Base-by-base conservation (phyloP, 2,113 vertebrate species). In the Trematocara variabile region DNA sequence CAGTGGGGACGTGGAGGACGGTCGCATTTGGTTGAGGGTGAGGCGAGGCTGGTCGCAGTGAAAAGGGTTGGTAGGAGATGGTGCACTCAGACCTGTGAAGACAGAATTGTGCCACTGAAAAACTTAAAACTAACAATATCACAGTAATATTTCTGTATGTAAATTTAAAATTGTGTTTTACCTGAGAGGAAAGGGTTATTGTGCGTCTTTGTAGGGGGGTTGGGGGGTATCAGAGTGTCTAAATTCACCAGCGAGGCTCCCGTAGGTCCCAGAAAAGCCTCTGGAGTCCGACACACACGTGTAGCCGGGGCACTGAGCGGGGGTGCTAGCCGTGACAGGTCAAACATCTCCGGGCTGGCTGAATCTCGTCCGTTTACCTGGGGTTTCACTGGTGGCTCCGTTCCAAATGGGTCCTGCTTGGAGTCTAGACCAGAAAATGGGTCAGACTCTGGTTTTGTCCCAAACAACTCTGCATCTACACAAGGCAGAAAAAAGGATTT, bases 241-340 rank as follows among this genome's bases (percentile, higher is more conserved):
- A 99, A 94, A 89, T 99, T 99, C 92, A 99, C 97, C 90, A 99
- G 91, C 2, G 98, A 98, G 75, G 97, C 98, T 52, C 98, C 98
- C 0, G 97, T 97, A 1, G 98, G 97, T 34, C 97, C 98, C 13
- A 99, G 95, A 91, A 99, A 99, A 4, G 98, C 96, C 87, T 99
- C 98, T 0, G 98, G 98, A 37, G 97, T 98, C 80, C 96, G 96
- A 91, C 97, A 97, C 41, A 92, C 70, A 20, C 97, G 95, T 30
- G 94, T 95, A 77, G 92, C 54, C 0, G 95, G 81, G 13, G 95
- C 94, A 0, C 95, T 90, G 46, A 98, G 92, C 0, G 96, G 96
- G 3, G 97, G 97, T 0, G 94, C 97, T 3, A 98, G 95, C 10
- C 88, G 90, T 8, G 95, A 54, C 22, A 98, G 89, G 83, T 97